Evolutionary conservation across 1,140 invertebrate species (phyloP), one percentile per base, ranked within the genome.

Genomic region (Drosophila leontia): DNA sequence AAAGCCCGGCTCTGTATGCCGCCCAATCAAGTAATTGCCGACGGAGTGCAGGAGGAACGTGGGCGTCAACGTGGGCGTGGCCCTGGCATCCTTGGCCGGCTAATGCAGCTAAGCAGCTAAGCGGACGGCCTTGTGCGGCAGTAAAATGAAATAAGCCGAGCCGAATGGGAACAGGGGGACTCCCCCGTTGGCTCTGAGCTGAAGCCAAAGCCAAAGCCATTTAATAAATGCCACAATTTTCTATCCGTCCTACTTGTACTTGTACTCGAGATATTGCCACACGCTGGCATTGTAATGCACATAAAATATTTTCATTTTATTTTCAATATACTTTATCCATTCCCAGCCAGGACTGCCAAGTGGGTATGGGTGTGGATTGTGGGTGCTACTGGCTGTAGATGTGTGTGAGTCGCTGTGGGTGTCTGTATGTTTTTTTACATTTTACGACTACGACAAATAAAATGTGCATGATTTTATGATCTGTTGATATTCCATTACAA

Each of bases 391-490:
- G 26, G 26, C 26, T 29, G 26, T 29, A 29, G 26, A 29, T 48
- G 19, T 53, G 47, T 3, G 64, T 53, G 15, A 39, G 17, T 48
- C 26, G 41, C 45, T 45, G 37, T 34, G 56, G 62, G 56, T 44
- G 12, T 48, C 72, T 80, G n/a, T 48, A 78, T 80, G 68, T 70
- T 80, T 72, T 71, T 74, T 57, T 84, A 68, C 69, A 64, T 85
- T 81, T 86, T 86, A 86, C 83, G 83, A 83, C 71, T 85, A 90
- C 80, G 85, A 90, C 85, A 90, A 90, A 90, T 90, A 90, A 90
- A 90, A 90, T 90, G 85, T 90, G 85, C 85, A 90, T 90, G 85
- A 90, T 90, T 90, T 90, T 90, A 90, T 90, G 85, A 90, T 90
- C 85, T 90, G 85, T 90, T 90, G 85, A 90, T 90, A 90, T 90